phyloP scores from a whole-genome alignment of 2,888 invertebrate genomes.

The Prosapia bicincta region DNA sequence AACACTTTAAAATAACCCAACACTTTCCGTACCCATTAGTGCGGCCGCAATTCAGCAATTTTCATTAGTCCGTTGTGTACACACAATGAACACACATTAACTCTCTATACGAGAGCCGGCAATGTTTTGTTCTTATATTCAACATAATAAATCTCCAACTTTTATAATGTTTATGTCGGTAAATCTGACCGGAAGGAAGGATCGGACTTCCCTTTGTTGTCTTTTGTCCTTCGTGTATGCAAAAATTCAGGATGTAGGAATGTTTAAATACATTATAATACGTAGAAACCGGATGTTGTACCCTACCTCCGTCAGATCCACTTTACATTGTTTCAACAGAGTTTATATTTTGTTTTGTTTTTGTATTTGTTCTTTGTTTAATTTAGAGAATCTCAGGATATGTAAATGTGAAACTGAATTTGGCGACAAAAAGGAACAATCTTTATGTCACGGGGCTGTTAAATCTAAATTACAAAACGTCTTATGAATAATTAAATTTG shows the following conservation, averaged over 20 bases:
- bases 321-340: background rate
- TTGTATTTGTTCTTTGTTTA: background rate
- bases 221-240: conserved; percentile 25
- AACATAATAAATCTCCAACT: conserved; percentile 12
- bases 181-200: conserved; percentile 25
- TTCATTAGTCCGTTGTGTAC: background rate
- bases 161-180: conserved; percentile 17
- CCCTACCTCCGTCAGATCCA: background rate
- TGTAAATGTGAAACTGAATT: too few relatives aligned
- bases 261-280: conserved; percentile 25
- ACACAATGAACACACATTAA: background rate
- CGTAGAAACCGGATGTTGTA: conserved; percentile 13
- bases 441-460: too few relatives aligned
- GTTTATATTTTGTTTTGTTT: background rate
- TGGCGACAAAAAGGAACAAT: too few relatives aligned
- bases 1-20: background rate
- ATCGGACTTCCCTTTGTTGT: conserved; percentile 9
- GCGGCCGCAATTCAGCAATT: background rate
- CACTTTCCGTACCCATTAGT: background rate
- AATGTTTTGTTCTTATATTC: background rate
- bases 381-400: too few relatives aligned
- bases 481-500: too few relatives aligned
- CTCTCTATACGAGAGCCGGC: background rate
- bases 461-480: too few relatives aligned
- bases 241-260: conserved; percentile 15